Evolutionary conservation across 2,797 vertebrate genomes (phyloP), one percentile per base, ranked within the genome.

Genomic region (Melanotaenia boesemani): DNA sequence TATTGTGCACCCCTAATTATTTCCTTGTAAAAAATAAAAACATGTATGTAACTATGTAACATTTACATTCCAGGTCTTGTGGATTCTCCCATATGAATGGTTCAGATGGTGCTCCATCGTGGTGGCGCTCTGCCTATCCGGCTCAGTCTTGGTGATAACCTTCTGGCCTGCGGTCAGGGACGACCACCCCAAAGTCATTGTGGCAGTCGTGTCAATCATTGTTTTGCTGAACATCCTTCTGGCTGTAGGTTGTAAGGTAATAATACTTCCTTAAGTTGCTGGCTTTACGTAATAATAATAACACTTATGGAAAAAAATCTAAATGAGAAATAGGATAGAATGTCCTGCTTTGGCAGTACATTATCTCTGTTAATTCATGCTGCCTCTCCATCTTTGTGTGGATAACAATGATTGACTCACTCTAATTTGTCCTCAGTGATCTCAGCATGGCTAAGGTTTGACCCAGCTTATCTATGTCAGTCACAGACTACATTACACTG

Each of bases 101-200:
- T 88, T 99, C 71, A 95, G 95, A 70, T 99, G 98, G 98, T 90
- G 94, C 70, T 93, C 97, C 66, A 89, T 98, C 63, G 50, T 89
- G 44, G 87, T 97, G 65, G 97, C 97, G 12, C 94, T 99, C 76
- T 95, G 94, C 86, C 93, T 99, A 58, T 99, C 98, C 0, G 97
- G 97, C 18, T 97, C 97, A 0, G 96, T 99, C 67, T 85, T 99
- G 89, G 93, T 96, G 41, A 91, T 97, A 93, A 99, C 98, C 0
- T 97, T 99, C 84, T 99, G 96, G 97, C 97, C 98, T 0, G 97
- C 97, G 0, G 95, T 99, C 72, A 94, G 96, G 2, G 96, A 98
- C 0, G 98, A 99, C 91, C 95, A 94, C 70, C 95, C 95, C 54
- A 95, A 95, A 61, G 63, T 99, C 0, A 95, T 95, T 0, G 67